Conservation (phyloP, 2,113 vertebrate genomes). For the Sterrhoptilus dennistouni region DNA sequence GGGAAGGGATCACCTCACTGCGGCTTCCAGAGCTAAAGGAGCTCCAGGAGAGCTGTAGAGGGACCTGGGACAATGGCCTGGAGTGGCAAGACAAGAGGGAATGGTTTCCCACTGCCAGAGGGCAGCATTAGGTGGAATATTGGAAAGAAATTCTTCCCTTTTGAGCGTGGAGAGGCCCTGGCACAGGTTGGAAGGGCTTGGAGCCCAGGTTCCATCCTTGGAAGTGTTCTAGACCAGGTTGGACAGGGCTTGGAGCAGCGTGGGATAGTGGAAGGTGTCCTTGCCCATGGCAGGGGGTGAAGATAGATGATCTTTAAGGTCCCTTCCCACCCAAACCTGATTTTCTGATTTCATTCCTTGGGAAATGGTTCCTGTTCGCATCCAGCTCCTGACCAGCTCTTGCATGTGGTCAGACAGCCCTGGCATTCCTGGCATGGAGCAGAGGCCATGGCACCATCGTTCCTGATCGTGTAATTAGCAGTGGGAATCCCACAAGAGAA, state of each 20-base stretch:
- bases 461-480: background rate
- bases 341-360: background rate
- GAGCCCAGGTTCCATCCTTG: background rate
- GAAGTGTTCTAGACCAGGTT: background rate
- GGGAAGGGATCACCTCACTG: background rate
- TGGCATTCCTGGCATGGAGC: background rate
- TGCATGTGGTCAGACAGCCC: background rate
- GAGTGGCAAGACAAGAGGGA: background rate
- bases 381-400: background rate
- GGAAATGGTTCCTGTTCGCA: background rate
- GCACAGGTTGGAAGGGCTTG: background rate
- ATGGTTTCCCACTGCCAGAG: background rate
- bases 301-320: background rate
- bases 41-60: background rate
- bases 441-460: background rate
- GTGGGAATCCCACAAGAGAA: background rate
- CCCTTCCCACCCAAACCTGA: background rate
- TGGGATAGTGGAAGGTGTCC: background rate
- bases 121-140: too few relatives aligned
- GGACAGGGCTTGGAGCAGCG: background rate
- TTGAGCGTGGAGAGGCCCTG: fast-evolving
- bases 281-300: fast-evolving
- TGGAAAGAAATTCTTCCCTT: background rate
- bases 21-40: too few relatives aligned
- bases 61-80: background rate